Conservation (phyloP, 2,888 invertebrate species). For the Leptinotarsa haldemani region DNA sequence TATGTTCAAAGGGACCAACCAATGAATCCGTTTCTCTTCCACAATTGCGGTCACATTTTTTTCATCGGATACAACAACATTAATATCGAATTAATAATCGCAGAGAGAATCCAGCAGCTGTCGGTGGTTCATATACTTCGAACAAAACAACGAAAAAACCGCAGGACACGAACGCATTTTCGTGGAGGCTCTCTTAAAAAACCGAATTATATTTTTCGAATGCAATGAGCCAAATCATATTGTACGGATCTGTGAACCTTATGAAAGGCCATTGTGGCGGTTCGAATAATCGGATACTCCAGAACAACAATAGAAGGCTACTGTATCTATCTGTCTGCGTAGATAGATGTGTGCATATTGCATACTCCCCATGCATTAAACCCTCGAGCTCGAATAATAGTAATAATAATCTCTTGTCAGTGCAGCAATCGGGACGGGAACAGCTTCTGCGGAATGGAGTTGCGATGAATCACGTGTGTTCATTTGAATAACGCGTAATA, state of each 20-base stretch:
- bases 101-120: slow-evolving; percentile 31
- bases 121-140: slow-evolving; percentile 16
- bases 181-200: slow-evolving; percentile 52
- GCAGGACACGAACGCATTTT: slow-evolving; percentile 56
- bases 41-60: neutral
- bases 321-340: slow-evolving; percentile 58
- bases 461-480: slow-evolving; percentile 19
- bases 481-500: slow-evolving; percentile 1
- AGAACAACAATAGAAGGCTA: slow-evolving; percentile 59
- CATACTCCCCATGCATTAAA: slow-evolving; percentile 43
- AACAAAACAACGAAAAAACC: slow-evolving; percentile 53
- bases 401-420: slow-evolving; percentile 44
- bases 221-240: slow-evolving; percentile 66
- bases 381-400: slow-evolving; percentile 44
- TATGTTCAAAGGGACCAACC: neutral
- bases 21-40: neutral
- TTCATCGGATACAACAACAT: slow-evolving; percentile 32
- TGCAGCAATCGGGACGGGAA: slow-evolving; percentile 27
- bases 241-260: slow-evolving; percentile 62
- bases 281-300: slow-evolving; percentile 64
- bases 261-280: slow-evolving; percentile 61
- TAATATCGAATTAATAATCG: slow-evolving; percentile 43
- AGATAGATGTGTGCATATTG: slow-evolving; percentile 39
- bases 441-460: slow-evolving; percentile 11
- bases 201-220: slow-evolving; percentile 62